Evolutionary conservation across 2,888 invertebrate species (phyloP).

Genomic region (Caenorhabditis plicata): DNA sequence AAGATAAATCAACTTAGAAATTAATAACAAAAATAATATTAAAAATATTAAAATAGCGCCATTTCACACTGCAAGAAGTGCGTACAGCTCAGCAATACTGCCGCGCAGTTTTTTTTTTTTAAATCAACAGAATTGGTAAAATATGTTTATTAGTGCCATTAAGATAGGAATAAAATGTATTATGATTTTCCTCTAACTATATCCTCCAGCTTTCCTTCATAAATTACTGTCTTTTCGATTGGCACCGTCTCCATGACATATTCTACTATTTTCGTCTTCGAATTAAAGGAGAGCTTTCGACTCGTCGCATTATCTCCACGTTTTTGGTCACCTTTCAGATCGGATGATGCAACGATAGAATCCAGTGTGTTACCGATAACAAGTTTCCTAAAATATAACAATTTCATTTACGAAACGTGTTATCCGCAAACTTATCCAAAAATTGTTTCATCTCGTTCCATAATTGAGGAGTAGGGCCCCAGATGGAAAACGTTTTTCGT

Average conservation of each 20-base stretch:
- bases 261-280: slow-evolving; percentile 10
- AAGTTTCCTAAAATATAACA: slow-evolving; percentile 17
- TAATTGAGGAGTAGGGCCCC: slow-evolving; percentile 14
- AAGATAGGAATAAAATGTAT: too few relatives aligned
- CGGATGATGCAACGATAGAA: slow-evolving; percentile 15
- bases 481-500: slow-evolving; percentile 10
- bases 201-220: slow-evolving; percentile 9
- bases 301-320: slow-evolving; percentile 1
- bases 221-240: slow-evolving; percentile 19
- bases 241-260: slow-evolving; percentile 28
- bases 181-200: slow-evolving; percentile 1
- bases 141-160: too few relatives aligned
- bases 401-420: not conserved
- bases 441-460: slow-evolving; percentile 10
- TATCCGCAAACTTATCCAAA: slow-evolving; percentile 8
- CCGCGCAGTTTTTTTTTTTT: too few relatives aligned
- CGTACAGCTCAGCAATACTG: too few relatives aligned
- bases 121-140: too few relatives aligned
- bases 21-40: too few relatives aligned
- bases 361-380: slow-evolving; percentile 28
- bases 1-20: too few relatives aligned
- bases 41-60: too few relatives aligned
- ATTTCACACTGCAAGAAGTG: too few relatives aligned
- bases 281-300: slow-evolving; percentile 1
- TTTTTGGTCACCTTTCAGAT: slow-evolving; percentile 2